Conservation (phyloP, 1,140 invertebrate genomes). For the Doryteuthis pealeii region DNA sequence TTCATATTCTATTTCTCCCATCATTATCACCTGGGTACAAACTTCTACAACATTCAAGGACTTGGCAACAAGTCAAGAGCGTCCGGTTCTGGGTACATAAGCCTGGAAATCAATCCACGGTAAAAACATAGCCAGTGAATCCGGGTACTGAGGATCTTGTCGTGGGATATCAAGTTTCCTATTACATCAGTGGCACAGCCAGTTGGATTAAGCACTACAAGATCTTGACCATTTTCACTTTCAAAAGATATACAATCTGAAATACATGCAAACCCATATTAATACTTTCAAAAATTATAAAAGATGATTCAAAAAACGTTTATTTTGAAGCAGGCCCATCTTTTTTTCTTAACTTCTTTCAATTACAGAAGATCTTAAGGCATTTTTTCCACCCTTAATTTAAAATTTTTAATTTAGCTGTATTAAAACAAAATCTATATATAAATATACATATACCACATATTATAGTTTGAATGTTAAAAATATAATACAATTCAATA, state of each 20-base stretch:
- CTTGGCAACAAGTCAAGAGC: constrained; percentile 49
- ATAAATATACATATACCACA: too few relatives aligned
- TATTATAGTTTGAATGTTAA: too few relatives aligned
- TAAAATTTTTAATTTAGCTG: too few relatives aligned
- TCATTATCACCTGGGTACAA: constrained; percentile 76
- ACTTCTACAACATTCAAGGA: constrained; percentile 68
- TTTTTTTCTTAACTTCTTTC: too few relatives aligned
- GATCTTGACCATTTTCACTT: constrained; percentile 64
- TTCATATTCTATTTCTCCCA: constrained; percentile 75
- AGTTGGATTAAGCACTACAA: constrained; percentile 73
- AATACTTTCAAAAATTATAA: too few relatives aligned
- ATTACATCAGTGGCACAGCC: constrained; percentile 77
- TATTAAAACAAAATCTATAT: too few relatives aligned
- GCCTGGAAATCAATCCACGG: constrained; percentile 78
- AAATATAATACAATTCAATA: too few relatives aligned
- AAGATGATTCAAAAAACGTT: too few relatives aligned
- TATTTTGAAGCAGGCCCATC: too few relatives aligned
- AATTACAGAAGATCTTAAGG: too few relatives aligned
- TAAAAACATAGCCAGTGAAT: constrained; percentile 78
- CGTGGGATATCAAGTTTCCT: constrained; percentile 72
- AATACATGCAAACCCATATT: too few relatives aligned
- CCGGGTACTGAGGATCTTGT: constrained; percentile 68
- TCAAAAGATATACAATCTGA: constrained; percentile 64
- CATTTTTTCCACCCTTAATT: too few relatives aligned
- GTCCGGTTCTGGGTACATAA: constrained; percentile 74